Conservation (phyloP, 2,797 vertebrate genomes). For the Fistularia commersonii region DNA sequence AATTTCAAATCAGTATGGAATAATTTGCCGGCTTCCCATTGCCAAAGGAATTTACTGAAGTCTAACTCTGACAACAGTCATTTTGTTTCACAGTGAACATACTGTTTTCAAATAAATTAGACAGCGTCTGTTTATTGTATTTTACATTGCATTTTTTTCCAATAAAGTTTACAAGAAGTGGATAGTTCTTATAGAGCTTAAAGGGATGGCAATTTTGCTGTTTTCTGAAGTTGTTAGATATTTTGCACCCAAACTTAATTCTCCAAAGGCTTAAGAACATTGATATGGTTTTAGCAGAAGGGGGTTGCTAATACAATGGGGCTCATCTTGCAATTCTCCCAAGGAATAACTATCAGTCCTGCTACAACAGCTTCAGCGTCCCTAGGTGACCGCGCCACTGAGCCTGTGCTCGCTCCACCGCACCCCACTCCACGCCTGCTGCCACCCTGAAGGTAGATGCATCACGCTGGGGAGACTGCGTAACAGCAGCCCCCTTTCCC, state of each 20-base stretch:
- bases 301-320: constrained; percentile 78
- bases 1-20: constrained; percentile 74
- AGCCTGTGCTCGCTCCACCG: constrained; percentile 77
- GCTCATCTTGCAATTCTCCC: constrained; percentile 81
- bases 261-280: constrained; percentile 50
- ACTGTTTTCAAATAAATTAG: constrained; percentile 11
- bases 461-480: constrained; percentile 75
- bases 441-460: constrained; percentile 84
- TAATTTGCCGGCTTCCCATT: constrained; percentile 56
- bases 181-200: no score
- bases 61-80: constrained; percentile 46
- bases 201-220: no score
- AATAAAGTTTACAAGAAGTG: not conserved
- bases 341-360: constrained; percentile 85
- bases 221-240: constrained; percentile 5
- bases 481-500: constrained; percentile 66
- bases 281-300: constrained; percentile 56
- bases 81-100: constrained; percentile 35
- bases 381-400: constrained; percentile 84
- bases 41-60: constrained; percentile 59
- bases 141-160: constrained; percentile 5
- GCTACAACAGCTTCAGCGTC: constrained; percentile 79
- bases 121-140: constrained; percentile 2
- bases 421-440: constrained; percentile 82
- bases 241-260: constrained; percentile 37